Percentiles rank a stretch among this genome's conserved stretches.
phyloP scores from a whole-genome alignment of 2,888 invertebrate genomes.

The Sarcophaga rosellei region DNA sequence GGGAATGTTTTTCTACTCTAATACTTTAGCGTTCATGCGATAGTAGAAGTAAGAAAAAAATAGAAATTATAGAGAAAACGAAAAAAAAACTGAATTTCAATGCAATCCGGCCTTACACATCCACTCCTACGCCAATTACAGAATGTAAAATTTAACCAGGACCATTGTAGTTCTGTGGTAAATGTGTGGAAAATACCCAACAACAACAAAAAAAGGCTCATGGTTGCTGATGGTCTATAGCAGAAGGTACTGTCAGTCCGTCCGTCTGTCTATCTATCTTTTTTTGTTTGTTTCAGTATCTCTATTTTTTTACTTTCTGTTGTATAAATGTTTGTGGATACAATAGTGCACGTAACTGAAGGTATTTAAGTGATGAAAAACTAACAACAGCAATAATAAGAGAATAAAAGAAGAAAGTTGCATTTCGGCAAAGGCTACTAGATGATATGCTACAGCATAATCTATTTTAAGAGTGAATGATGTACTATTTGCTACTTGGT shows the following conservation, averaged over 20 bases:
- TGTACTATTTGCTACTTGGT: too few species aligned
- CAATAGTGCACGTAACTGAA: constrained; percentile 45
- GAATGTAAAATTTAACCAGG: constrained; percentile 38
- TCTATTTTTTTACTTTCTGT: background rate
- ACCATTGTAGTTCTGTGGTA: constrained; percentile 35
- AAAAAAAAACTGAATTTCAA: background rate
- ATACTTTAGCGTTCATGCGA: background rate
- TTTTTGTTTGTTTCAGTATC: background rate
- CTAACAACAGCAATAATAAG: background rate
- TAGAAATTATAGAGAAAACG: background rate
- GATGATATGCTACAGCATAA: too few species aligned
- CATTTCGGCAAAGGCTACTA: background rate
- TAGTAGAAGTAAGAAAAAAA: background rate
- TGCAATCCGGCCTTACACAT: constrained; percentile 18
- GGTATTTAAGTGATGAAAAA: constrained; percentile 46
- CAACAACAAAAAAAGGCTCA: background rate
- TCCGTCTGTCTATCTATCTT: background rate
- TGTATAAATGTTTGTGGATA: background rate
- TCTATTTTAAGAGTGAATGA: too few species aligned
- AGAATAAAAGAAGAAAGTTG: background rate
- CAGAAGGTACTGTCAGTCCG: background rate
- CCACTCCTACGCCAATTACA: constrained; percentile 18
- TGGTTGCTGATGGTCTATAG: constrained; percentile 35
- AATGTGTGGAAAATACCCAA: constrained; percentile 28
- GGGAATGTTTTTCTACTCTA: constrained; percentile 21